These are phyloP conservation scores for Anolis carolinensis DNA, from an alignment of 2,113 vertebrate species.

Conservation along the genomic window DNA sequence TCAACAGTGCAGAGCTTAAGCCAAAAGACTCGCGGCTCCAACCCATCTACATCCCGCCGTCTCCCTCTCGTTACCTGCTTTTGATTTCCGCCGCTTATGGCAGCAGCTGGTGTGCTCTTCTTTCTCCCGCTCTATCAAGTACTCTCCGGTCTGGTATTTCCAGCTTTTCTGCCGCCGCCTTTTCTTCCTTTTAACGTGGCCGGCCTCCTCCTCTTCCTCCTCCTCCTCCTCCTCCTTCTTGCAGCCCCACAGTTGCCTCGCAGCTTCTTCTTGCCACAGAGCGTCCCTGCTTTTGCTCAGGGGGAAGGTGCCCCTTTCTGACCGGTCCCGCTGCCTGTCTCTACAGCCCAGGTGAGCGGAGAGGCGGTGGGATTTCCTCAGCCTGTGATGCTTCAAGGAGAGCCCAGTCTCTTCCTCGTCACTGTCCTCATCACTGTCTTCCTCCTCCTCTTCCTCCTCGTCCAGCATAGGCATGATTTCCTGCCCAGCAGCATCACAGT, in stretches of 20 bases:
- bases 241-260: slow-evolving; percentile 74
- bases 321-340: slow-evolving; percentile 72
- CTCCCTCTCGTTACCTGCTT: slow-evolving; percentile 67
- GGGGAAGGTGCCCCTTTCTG: slow-evolving; percentile 71
- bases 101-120: slow-evolving; percentile 73
- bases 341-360: slow-evolving; percentile 72
- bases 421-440: not conserved
- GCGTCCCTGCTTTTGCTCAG: slow-evolving; percentile 74
- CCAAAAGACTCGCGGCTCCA: not conserved
- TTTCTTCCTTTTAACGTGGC: slow-evolving; percentile 83
- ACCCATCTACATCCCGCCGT: rapidly evolving
- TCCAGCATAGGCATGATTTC: slow-evolving; percentile 71
- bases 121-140: slow-evolving; percentile 87
- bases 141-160: slow-evolving; percentile 95
- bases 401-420: slow-evolving; percentile 61
- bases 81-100: slow-evolving; percentile 73
- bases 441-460: slow-evolving; percentile 64
- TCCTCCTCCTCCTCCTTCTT: slow-evolving; percentile 77
- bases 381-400: slow-evolving; percentile 72
- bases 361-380: slow-evolving; percentile 73
- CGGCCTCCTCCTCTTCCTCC: slow-evolving; percentile 74
- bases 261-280: slow-evolving; percentile 77
- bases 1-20: too few relatives aligned
- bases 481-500: slow-evolving; percentile 68
- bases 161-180: slow-evolving; percentile 89